Evolutionary conservation across 2,888 invertebrate species (phyloP), one percentile per base, ranked within the genome.

Genomic region (Eustalomyia histrio): DNA sequence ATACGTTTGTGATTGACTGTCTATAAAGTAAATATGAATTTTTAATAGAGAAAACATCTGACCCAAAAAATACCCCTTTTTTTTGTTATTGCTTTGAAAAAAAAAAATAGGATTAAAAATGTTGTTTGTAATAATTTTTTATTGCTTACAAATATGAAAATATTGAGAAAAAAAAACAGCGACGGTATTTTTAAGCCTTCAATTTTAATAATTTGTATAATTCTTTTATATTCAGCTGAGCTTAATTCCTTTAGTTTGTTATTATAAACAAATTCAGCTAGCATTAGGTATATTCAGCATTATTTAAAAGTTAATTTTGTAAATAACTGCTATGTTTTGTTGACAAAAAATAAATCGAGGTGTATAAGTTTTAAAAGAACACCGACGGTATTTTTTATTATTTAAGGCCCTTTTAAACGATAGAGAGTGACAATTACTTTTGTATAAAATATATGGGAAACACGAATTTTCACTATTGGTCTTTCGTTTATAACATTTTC

Each of bases 1-100:
- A 65, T n/a, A 33, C 5, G 43, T 53, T 21, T 67, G 47, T n/a
- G 33, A 63, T 63, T 29, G 63, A 16, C 29, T 29, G 29, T 29
- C 29, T 29, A 50, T 50, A 63, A 12, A 43, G 39, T n/a, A 47
- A 47, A n/a, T 47, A 47, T 47, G 43, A 47, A 47, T 39, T 39
- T 39, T 39, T 14, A 12, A 8, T 47, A 47, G 0, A 47, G 0
- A 5, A n/a, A n/a, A 47, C 43, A 47, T n/a, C 43, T 47, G 43
- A 47, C 4, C 16, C n/a, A 14, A 47, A 47, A 39, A n/a, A 3
- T 6, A 47, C n/a, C 43, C 43, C 43, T 47, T 47, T 47, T 47
- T 47, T n/a, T 47, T 14, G n/a, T 47, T 47, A n/a, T 47, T n/a
- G 6, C 14, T 47, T 47, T n/a, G 3, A 39, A 47, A n/a, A 12